Base-by-base conservation (phyloP, 2,797 vertebrate species). In the Enteromius treurensis region DNA sequence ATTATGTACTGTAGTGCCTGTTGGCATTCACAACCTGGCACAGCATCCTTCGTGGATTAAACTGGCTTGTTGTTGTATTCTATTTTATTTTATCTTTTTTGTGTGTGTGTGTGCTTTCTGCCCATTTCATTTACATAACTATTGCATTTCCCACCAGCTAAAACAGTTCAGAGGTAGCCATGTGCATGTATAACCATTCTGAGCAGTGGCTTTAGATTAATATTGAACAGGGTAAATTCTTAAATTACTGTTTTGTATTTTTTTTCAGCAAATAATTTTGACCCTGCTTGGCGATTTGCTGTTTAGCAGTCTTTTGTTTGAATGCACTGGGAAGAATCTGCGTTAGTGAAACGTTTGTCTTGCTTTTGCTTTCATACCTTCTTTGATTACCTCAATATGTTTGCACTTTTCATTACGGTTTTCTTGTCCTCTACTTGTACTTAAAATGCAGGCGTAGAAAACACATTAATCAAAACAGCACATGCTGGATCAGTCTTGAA, bases 391-490 rank as follows among this genome's bases (percentile, higher is more conserved):
- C 29, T 74, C 21, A 55, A 32, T 84, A 47, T 67, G 40, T 81
- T 80, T 77, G 26, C 64, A 47, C 78, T 37, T 81, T 84, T 80
- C 49, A 53, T 78, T 53, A 79, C 40, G 32, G 69, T 79, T 49
- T 64, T 53, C 53, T 45, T 82, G 70, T 79, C 73, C 47, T 69
- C 10, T 60, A 32, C 77, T 75, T 82, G 76, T 60, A 45, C 45
- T 77, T 67, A 58, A 77, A 79, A 77, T 70, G n/a, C 32, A 75
- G 47, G 42, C 4, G 5, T 40, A 78, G 76, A 85, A 89, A 89
- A 89, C 87, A 86, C 91, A 93, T 94, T 94, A 92, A 94, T 95
- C 92, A 94, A 87, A 73, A 81, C 91, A 90, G 91, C 92, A 93
- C 87, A 91, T 93, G 90, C 84, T 88, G 89, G 89, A 88, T 90